These are phyloP conservation scores for Eristalis tenax DNA, from an alignment of 2,888 invertebrate species.

Conservation along the genomic window DNA sequence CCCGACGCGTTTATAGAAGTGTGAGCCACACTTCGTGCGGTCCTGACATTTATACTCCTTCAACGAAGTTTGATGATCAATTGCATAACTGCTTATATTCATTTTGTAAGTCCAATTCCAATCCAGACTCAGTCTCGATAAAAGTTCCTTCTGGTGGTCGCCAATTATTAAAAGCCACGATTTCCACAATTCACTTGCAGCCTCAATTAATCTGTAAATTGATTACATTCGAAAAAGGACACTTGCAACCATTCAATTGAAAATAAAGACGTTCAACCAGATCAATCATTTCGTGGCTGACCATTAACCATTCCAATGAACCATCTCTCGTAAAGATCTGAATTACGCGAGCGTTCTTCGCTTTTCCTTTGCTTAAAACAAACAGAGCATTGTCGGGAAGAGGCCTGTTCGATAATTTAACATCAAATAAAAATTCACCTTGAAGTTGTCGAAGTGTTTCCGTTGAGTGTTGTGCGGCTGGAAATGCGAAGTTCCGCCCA, in stretches of 20 bases:
- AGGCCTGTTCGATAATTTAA: constrained; percentile 25
- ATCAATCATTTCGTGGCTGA: not conserved
- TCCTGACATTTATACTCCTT: too few relatives aligned
- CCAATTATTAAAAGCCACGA: too few relatives aligned
- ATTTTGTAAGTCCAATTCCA: too few relatives aligned
- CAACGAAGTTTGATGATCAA: too few relatives aligned
- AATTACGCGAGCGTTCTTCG: not conserved
- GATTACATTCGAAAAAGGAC: not conserved
- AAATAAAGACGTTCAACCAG: not conserved
- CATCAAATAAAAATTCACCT: constrained; percentile 24
- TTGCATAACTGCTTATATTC: too few relatives aligned
- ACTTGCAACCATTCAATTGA: not conserved
- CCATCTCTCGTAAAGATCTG: constrained; percentile 7
- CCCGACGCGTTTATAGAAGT: too few relatives aligned
- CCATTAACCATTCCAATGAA: not conserved
- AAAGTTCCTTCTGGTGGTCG: too few relatives aligned
- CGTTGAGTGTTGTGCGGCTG: not conserved
- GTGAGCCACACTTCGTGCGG: too few relatives aligned
- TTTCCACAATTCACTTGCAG: too few relatives aligned
- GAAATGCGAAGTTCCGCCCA: not conserved
- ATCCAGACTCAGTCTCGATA: too few relatives aligned
- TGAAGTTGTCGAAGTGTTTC: constrained; percentile 14
- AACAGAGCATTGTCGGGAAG: not conserved
- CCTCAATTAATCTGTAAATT: not conserved
- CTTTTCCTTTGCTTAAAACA: not conserved